Conservation (phyloP, 1,140 invertebrate species). For the Leptinotarsa undecemlineata region DNA sequence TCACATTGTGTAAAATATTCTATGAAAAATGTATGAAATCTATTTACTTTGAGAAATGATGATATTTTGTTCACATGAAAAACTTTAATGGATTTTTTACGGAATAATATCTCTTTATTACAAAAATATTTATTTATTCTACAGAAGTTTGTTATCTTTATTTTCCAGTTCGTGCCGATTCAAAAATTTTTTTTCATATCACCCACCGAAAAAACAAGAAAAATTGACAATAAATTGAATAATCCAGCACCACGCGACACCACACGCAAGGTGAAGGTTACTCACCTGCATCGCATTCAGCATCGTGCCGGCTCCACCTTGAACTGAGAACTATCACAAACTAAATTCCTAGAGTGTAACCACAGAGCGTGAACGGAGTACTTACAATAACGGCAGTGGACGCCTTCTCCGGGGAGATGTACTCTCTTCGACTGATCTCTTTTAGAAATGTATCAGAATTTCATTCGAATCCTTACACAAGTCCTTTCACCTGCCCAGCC, state of each 20-base stretch:
- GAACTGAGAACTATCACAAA: constrained; percentile 39
- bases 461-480: constrained; percentile 42
- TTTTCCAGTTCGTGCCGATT: no score
- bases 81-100: no score
- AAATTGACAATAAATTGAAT: no score
- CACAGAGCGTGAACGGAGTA: neutral
- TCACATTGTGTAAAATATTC: no score
- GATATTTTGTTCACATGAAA: no score
- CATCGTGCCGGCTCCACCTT: constrained; percentile 28
- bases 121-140: no score
- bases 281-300: constrained; percentile 30
- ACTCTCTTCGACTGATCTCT: constrained; percentile 44
- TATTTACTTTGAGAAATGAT: no score
- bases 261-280: constrained; percentile 32
- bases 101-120: no score
- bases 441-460: constrained; percentile 49
- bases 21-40: no score
- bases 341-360: constrained; percentile 20
- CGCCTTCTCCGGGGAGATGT: constrained; percentile 19
- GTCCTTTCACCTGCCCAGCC: constrained; percentile 48
- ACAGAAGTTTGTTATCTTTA: no score
- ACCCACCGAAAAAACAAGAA: no score
- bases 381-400: neutral
- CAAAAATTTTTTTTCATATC: no score
- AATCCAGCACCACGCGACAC: neutral